Percentiles rank a stretch among this genome's conserved stretches.
These are phyloP conservation scores for Sminthurides aquaticus DNA, from an alignment of 2,888 invertebrate genomes.

Conservation along the genomic window DNA sequence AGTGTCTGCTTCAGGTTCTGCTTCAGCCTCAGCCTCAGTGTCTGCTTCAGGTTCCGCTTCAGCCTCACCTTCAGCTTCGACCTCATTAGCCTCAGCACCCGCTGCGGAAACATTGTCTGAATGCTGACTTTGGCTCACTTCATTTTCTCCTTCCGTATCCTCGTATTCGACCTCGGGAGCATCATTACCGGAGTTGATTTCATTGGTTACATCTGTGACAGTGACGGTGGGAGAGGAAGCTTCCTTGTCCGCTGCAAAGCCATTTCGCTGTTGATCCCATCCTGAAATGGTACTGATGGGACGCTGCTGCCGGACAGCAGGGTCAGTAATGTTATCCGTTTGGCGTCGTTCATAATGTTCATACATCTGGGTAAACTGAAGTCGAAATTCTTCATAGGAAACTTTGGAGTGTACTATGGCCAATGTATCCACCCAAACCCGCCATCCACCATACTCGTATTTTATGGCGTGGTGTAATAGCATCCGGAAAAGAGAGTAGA, in stretches of 20 bases:
- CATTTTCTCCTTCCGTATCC: conserved; percentile 1
- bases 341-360: conserved; percentile 90
- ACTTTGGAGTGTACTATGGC: conserved; percentile 99
- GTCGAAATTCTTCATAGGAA: conserved; percentile 94
- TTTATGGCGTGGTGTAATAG: conserved; percentile 97
- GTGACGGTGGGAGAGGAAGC: conserved; percentile 29
- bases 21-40: not conserved
- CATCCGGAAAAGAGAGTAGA: conserved; percentile 94
- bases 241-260: conserved; percentile 26
- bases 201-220: conserved; percentile 41
- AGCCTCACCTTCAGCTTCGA: conserved; percentile 20
- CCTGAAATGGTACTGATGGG: conserved; percentile 96
- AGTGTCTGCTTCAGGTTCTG: conserved; percentile 14
- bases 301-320: conserved; percentile 80
- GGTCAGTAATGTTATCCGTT: conserved; percentile 91
- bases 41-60: conserved; percentile 3
- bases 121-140: not conserved
- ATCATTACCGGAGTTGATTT: conserved; percentile 17
- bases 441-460: conserved; percentile 98
- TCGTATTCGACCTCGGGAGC: conserved; percentile 20
- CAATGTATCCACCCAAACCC: conserved; percentile 99
- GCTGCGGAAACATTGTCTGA: conserved; percentile 3
- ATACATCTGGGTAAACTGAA: conserved; percentile 96
- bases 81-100: conserved; percentile 12
- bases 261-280: conserved; percentile 60